phyloP scores from a whole-genome alignment of 2,797 vertebrate species.

The Cyclopterus lumpus region DNA sequence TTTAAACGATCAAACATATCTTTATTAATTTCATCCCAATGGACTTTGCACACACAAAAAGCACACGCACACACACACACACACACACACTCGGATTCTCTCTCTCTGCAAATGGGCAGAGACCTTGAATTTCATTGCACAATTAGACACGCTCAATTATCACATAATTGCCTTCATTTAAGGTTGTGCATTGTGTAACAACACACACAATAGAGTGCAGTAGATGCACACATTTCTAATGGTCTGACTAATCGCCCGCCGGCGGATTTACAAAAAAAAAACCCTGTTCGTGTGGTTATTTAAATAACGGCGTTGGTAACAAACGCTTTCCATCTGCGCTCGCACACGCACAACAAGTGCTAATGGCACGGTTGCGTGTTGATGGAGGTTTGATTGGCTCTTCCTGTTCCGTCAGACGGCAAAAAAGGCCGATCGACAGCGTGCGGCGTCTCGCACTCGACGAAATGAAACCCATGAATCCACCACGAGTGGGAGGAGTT shows the following conservation, averaged over 20 bases:
- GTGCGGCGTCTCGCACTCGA: not conserved
- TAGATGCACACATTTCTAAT: slow-evolving; percentile 31
- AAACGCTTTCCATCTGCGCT: slow-evolving; percentile 38
- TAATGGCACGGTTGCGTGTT: slow-evolving; percentile 21
- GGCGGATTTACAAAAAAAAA: slow-evolving; percentile 25
- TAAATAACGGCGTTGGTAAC: too few species aligned
- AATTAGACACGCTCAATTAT: slow-evolving; percentile 37
- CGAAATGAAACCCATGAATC: slow-evolving; percentile 10
- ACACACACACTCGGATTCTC: slow-evolving; percentile 14
- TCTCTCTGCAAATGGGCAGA: slow-evolving; percentile 21
- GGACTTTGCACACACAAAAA: slow-evolving; percentile 39
- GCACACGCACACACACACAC: too few species aligned
- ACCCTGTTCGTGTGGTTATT: slow-evolving; percentile 3
- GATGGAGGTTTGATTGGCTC: slow-evolving; percentile 33
- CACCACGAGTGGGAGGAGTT: not conserved
- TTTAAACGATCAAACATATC: slow-evolving; percentile 51
- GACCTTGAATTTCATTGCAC: slow-evolving; percentile 13
- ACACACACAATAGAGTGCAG: slow-evolving; percentile 15
- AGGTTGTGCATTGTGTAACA: slow-evolving; percentile 13
- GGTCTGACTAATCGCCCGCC: slow-evolving; percentile 28
- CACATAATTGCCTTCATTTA: slow-evolving; percentile 29
- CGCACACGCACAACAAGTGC: not conserved
- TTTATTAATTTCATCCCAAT: slow-evolving; percentile 43
- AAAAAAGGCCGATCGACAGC: slow-evolving; percentile 23
- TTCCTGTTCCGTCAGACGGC: slow-evolving; percentile 7